Evolutionary conservation across 2,888 invertebrate genomes (phyloP).

Genomic region (Byasa hedistus): DNA sequence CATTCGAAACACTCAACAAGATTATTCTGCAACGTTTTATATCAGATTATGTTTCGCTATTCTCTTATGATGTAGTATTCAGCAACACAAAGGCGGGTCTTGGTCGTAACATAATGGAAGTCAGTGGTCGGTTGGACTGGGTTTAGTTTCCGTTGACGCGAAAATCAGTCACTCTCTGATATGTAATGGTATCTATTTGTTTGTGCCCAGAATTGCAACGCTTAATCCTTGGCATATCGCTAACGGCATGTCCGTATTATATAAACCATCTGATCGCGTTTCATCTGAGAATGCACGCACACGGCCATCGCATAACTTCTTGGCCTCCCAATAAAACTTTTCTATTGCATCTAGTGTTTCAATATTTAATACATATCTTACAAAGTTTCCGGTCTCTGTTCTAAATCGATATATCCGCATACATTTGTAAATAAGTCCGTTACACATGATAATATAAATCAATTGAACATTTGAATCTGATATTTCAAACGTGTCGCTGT

Average conservation of each 20-base stretch:
- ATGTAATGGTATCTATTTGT: conserved; percentile 72
- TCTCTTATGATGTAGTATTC: conserved; percentile 3
- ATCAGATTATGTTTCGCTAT: conserved; percentile 10
- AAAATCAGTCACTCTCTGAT: conserved; percentile 65
- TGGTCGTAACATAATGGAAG: conserved; percentile 32
- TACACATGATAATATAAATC: background rate
- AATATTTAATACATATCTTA: conserved; percentile 27
- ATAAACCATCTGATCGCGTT: conserved; percentile 46
- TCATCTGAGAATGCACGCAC: conserved; percentile 39
- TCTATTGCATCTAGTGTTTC: conserved; percentile 28
- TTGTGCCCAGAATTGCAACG: conserved; percentile 65
- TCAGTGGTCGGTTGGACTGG: conserved; percentile 39
- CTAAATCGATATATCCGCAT: conserved; percentile 15
- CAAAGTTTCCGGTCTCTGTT: conserved; percentile 17
- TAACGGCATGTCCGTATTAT: conserved; percentile 66
- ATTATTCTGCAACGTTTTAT: conserved; percentile 11
- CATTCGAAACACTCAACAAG: conserved; percentile 29
- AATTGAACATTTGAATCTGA: background rate
- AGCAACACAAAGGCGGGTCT: conserved; percentile 1
- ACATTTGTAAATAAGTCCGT: background rate
- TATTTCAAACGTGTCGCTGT: background rate
- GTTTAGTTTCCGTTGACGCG: conserved; percentile 47
- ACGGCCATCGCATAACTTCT: conserved; percentile 38
- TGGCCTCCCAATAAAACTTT: conserved; percentile 29
- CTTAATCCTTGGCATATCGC: conserved; percentile 74